Conservation (phyloP, 92 coral and sea anemone species). For the Plumapathes pennacea region DNA sequence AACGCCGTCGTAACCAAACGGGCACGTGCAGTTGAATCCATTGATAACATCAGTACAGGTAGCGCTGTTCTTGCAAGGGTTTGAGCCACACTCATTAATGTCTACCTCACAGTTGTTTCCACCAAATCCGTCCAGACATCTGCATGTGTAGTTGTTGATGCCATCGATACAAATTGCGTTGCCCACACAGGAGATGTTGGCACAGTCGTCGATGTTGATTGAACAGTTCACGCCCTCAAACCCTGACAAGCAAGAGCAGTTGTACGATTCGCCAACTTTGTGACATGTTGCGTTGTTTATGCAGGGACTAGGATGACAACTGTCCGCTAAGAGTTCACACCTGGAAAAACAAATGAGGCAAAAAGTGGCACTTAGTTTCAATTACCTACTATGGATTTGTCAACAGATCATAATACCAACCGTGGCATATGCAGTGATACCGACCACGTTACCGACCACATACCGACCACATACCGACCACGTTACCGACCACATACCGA, state of each 20-base stretch:
- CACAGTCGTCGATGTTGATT: slow-evolving; percentile 68
- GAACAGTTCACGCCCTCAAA: slow-evolving; percentile 68
- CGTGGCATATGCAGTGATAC: too few species aligned
- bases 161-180: slow-evolving; percentile 73
- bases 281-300: slow-evolving; percentile 54
- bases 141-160: slow-evolving; percentile 60
- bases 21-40: slow-evolving; percentile 64
- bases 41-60: slow-evolving; percentile 51
- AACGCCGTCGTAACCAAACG: slow-evolving; percentile 66
- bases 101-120: slow-evolving; percentile 67
- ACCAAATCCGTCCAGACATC: slow-evolving; percentile 56
- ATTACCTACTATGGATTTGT: too few species aligned
- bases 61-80: slow-evolving; percentile 54
- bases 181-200: slow-evolving; percentile 42
- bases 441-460: too few species aligned
- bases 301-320: slow-evolving; percentile 60
- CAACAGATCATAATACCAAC: too few species aligned
- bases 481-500: too few species aligned
- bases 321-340: too few species aligned
- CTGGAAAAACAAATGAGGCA: not conserved
- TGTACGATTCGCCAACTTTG: slow-evolving; percentile 41
- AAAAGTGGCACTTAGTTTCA: not conserved
- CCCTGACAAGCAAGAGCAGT: slow-evolving; percentile 62
- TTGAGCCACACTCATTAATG: slow-evolving; percentile 57
- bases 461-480: too few species aligned